Percentiles rank a stretch among this genome's conserved stretches.
phyloP scores from a whole-genome alignment of 2,113 vertebrate species.

The Cygnus buccinator region DNA sequence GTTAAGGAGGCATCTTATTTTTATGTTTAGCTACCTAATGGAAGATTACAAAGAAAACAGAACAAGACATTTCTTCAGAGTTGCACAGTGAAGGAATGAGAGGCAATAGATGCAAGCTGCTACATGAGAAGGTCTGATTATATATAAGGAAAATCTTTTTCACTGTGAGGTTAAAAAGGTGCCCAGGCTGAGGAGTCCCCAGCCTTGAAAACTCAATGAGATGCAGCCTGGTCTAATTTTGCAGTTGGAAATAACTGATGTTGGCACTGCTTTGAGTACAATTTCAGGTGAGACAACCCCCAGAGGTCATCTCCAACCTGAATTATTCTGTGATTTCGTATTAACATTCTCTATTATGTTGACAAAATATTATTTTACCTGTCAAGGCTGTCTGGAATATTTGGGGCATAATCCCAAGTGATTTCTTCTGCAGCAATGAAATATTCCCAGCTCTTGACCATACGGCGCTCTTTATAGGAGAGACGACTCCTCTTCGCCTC shows the following conservation, averaged over 20 bases:
- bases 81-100: background rate
- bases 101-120: background rate
- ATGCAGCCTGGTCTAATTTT: background rate
- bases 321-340: background rate
- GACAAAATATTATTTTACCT: constrained; percentile 73
- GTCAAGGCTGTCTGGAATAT: constrained; percentile 78
- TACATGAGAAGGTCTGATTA: background rate
- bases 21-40: background rate
- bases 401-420: constrained; percentile 90
- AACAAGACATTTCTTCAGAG: background rate
- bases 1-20: background rate
- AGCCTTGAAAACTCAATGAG: background rate
- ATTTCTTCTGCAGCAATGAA: constrained; percentile 95
- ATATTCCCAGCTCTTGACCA: constrained; percentile 86
- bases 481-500: constrained; percentile 63
- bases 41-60: background rate
- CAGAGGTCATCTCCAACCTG: background rate
- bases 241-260: background rate
- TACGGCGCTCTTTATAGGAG: constrained; percentile 72
- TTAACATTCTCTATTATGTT: background rate
- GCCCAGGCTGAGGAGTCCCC: background rate
- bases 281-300: background rate
- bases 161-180: background rate
- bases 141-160: background rate
- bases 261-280: background rate